These are phyloP conservation scores for Alouatta palliata DNA, from an alignment of 2,113 vertebrate genomes.

Conservation along the genomic window DNA sequence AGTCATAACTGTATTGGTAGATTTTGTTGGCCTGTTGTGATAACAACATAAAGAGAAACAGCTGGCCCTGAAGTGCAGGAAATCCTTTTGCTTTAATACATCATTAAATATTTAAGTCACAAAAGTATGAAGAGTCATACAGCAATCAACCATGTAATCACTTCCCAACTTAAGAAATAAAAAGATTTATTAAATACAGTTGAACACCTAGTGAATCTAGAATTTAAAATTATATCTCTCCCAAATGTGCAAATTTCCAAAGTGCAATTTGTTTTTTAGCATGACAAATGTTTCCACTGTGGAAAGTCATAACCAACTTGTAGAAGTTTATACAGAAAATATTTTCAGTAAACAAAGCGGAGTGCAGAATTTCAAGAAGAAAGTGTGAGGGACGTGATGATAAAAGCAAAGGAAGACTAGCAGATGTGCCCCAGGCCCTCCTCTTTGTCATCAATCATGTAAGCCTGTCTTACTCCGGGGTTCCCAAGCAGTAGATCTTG, in stretches of 20 bases:
- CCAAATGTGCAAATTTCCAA: background rate
- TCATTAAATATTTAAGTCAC: background rate
- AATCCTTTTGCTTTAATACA: background rate
- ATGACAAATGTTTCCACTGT: conserved; percentile 42
- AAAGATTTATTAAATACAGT: background rate
- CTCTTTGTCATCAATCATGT: conserved; percentile 62
- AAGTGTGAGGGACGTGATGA: conserved; percentile 41
- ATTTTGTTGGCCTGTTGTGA: background rate
- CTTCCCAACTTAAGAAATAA: background rate
- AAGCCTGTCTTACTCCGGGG: background rate
- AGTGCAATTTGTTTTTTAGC: background rate
- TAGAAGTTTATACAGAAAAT: conserved; percentile 72
- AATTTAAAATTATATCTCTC: conserved; percentile 34
- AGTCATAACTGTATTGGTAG: background rate
- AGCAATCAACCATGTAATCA: background rate
- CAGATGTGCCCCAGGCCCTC: conserved; percentile 66
- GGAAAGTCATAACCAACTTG: conserved; percentile 59
- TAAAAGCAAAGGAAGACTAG: conserved; percentile 43
- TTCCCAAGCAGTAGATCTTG: conserved; percentile 51
- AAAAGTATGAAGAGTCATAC: background rate
- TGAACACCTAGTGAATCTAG: background rate
- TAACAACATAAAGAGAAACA: background rate
- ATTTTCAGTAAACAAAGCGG: conserved; percentile 69
- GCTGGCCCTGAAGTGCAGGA: background rate
- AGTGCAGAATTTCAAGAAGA: conserved; percentile 43